phyloP scores from a whole-genome alignment of 1,140 invertebrate genomes.

The Pseudomyrmex concolor region DNA sequence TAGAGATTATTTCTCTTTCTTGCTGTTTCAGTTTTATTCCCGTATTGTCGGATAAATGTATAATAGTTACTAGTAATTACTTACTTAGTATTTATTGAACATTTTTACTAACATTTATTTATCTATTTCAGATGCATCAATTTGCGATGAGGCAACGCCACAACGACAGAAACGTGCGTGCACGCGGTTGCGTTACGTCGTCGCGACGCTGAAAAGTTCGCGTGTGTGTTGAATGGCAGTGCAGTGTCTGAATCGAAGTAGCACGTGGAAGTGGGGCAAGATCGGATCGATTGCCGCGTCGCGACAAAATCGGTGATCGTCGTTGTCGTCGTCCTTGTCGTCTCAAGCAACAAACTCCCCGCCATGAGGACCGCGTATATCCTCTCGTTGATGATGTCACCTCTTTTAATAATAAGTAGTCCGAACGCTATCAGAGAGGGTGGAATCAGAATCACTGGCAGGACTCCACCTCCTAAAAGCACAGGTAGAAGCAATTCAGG shows the following conservation, averaged over 20 bases:
- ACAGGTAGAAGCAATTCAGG: constrained; percentile 76
- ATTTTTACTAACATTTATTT: not conserved
- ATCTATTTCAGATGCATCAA: constrained; percentile 40
- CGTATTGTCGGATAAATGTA: no score
- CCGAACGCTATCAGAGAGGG: constrained; percentile 75
- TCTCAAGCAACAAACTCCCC: constrained; percentile 33
- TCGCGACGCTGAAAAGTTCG: constrained; percentile 16
- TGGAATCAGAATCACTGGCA: constrained; percentile 80
- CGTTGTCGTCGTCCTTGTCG: not conserved
- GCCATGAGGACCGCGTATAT: constrained; percentile 51
- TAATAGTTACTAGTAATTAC: no score
- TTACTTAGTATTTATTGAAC: not conserved
- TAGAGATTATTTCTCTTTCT: not conserved
- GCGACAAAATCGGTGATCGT: not conserved
- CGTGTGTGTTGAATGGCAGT: constrained; percentile 57
- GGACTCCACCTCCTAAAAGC: constrained; percentile 67
- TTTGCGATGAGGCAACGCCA: constrained; percentile 36
- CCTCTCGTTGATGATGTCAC: constrained; percentile 50
- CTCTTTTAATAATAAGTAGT: constrained; percentile 63
- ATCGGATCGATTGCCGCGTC: constrained; percentile 7
- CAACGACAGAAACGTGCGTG: not conserved
- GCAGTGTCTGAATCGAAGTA: not conserved
- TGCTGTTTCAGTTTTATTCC: not conserved
- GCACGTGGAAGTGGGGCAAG: constrained; percentile 12
- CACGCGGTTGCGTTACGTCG: constrained; percentile 9